Conservation (phyloP, 2,797 vertebrate genomes). For the Pseudocheirus occidentalis region DNA sequence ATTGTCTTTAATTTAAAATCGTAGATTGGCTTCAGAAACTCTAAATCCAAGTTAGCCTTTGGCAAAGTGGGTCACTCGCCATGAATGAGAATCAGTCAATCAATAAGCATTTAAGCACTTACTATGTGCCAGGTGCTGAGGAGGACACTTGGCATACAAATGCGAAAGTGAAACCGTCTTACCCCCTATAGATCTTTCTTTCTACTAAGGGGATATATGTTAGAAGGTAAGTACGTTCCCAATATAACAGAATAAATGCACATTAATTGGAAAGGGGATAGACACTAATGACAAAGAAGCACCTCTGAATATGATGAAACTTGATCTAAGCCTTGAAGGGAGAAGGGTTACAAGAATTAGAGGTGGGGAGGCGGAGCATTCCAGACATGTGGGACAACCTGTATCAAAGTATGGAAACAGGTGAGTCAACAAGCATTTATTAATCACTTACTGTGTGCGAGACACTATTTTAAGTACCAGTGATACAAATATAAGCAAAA, state of each 20-base stretch:
- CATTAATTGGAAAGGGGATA: neutral
- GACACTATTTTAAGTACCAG: neutral
- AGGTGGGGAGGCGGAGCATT: neutral
- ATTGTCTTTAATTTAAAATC: neutral
- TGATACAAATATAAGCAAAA: neutral
- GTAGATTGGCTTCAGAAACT: fast-evolving
- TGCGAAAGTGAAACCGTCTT: neutral
- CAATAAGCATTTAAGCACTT: neutral
- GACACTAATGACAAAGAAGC: neutral
- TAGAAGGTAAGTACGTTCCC: neutral
- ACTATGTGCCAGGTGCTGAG: neutral
- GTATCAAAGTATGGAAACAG: neutral
- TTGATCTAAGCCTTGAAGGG: neutral
- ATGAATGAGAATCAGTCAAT: neutral
- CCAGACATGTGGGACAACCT: neutral
- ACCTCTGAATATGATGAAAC: neutral
- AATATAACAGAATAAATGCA: neutral
- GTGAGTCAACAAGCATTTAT: neutral
- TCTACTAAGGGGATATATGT: neutral
- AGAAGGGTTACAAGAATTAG: neutral
- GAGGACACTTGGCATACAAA: neutral
- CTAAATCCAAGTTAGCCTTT: constrained; percentile 11
- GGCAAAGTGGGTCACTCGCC: neutral
- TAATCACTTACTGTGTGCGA: neutral
- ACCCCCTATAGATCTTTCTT: neutral